Evolutionary conservation across 2,797 vertebrate genomes (phyloP).

Genomic region (Fundulus diaphanus): DNA sequence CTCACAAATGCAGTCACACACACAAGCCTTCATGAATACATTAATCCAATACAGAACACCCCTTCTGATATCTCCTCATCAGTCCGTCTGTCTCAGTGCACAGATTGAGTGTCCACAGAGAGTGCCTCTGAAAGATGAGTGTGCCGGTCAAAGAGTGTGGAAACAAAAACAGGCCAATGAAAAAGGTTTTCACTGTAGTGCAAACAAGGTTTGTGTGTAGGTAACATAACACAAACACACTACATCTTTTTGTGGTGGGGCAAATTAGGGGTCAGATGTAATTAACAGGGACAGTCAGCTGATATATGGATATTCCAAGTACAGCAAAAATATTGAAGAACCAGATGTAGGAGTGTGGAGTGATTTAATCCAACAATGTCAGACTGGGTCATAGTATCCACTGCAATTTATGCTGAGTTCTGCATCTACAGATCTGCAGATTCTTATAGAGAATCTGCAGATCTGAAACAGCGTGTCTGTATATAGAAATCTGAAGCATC

Average conservation of each 20-base stretch:
- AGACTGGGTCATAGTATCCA: conserved; percentile 26
- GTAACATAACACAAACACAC: conserved; percentile 57
- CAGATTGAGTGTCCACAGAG: conserved; percentile 36
- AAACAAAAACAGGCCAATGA: conserved; percentile 63
- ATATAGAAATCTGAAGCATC: too few species aligned
- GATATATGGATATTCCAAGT: conserved; percentile 60
- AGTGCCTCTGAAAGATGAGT: conserved; percentile 27
- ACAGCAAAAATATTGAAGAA: conserved; percentile 45
- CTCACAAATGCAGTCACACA: neutral
- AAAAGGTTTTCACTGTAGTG: conserved; percentile 49
- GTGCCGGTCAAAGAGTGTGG: conserved; percentile 42
- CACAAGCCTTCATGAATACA: neutral
- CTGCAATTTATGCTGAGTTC: conserved; percentile 6
- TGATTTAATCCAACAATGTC: conserved; percentile 38
- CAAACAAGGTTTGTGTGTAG: conserved; percentile 44
- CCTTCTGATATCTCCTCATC: conserved; percentile 34
- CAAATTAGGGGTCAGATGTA: conserved; percentile 44
- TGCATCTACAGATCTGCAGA: conserved; percentile 28
- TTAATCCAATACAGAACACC: neutral
- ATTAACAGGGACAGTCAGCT: conserved; percentile 66
- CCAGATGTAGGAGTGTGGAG: conserved; percentile 68
- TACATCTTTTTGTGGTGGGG: conserved; percentile 56
- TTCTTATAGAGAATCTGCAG: too few species aligned
- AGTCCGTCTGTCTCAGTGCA: conserved; percentile 29
- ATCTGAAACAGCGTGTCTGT: too few species aligned